These are phyloP conservation scores for Apostichopus leukothele DNA, from an alignment of 53 echinoderm and acorn worm species.

Conservation along the genomic window DNA sequence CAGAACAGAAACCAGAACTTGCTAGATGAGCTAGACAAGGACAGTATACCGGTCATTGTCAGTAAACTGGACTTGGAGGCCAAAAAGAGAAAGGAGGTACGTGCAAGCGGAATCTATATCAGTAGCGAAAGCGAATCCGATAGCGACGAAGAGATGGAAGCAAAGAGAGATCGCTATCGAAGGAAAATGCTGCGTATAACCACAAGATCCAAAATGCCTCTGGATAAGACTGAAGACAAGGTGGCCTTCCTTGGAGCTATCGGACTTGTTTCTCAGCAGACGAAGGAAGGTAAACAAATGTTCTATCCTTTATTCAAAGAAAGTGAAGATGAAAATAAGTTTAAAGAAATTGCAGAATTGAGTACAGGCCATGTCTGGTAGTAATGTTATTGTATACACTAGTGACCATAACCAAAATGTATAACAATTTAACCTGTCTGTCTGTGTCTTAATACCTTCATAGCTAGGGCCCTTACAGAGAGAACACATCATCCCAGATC, in stretches of 20 bases:
- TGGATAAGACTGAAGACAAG: conserved; percentile 80
- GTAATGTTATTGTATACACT: too few relatives aligned
- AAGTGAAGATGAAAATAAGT: too few relatives aligned
- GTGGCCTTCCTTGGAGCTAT: conserved; percentile 69
- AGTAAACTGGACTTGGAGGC: conserved; percentile 95
- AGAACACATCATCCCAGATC: too few relatives aligned
- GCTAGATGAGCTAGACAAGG: conserved; percentile 49
- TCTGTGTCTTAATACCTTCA: too few relatives aligned
- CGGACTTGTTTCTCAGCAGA: conserved; percentile 78
- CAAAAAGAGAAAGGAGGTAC: conserved; percentile 56
- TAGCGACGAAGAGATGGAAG: conserved; percentile 82
- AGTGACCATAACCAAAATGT: too few relatives aligned
- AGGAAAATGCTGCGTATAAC: conserved; percentile 75
- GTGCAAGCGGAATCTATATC: conserved; percentile 83
- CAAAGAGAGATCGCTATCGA: conserved; percentile 77
- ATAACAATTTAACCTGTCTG: too few relatives aligned
- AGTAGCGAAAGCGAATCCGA: conserved; percentile 95
- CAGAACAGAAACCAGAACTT: conserved; percentile 48
- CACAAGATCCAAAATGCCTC: conserved; percentile 68
- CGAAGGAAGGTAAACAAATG: conserved; percentile 65
- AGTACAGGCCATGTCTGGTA: too few relatives aligned
- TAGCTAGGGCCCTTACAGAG: too few relatives aligned
- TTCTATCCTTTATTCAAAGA: too few relatives aligned
- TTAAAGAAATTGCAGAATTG: too few relatives aligned
- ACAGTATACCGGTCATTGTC: conserved; percentile 60